Conservation (phyloP, 2,113 vertebrate genomes). For the Canis aureus region DNA sequence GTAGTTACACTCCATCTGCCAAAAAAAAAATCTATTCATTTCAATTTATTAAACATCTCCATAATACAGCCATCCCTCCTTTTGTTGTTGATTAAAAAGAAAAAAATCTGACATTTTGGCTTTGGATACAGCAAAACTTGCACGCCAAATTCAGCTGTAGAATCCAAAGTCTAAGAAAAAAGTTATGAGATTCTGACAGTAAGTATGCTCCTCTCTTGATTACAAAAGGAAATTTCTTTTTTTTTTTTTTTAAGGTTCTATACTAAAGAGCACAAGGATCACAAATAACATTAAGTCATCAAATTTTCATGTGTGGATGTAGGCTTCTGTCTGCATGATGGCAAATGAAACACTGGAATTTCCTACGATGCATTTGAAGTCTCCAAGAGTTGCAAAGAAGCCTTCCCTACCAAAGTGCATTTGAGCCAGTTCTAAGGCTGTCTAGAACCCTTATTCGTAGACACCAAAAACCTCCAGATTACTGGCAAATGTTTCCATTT, state of each 20-base stretch:
- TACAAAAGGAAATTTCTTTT: conserved; percentile 50
- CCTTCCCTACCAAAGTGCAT: not conserved
- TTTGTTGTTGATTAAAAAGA: not conserved
- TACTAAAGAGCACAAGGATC: not conserved
- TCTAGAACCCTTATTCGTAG: not conserved
- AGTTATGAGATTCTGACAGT: not conserved
- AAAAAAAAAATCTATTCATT: not conserved
- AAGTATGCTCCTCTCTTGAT: not conserved
- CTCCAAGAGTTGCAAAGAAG: not conserved
- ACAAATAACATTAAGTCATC: not conserved
- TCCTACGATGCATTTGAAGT: conserved; percentile 10
- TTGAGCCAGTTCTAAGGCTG: not conserved
- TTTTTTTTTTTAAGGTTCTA: not conserved
- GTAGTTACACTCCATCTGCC: not conserved
- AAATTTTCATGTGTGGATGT: not conserved
- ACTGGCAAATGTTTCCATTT: conserved; percentile 52
- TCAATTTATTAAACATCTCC: not conserved
- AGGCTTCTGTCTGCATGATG: not conserved
- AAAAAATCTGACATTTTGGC: conserved; percentile 34
- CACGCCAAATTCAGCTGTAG: not conserved
- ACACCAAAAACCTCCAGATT: conserved; percentile 25
- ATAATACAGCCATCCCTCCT: not conserved
- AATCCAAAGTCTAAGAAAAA: conserved; percentile 22
- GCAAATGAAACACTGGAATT: conserved; percentile 17
- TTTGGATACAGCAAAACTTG: conserved; percentile 19